Evolutionary conservation across 92 coral and sea anemone genomes (phyloP).

Genomic region (Epizoanthus stellaris): DNA sequence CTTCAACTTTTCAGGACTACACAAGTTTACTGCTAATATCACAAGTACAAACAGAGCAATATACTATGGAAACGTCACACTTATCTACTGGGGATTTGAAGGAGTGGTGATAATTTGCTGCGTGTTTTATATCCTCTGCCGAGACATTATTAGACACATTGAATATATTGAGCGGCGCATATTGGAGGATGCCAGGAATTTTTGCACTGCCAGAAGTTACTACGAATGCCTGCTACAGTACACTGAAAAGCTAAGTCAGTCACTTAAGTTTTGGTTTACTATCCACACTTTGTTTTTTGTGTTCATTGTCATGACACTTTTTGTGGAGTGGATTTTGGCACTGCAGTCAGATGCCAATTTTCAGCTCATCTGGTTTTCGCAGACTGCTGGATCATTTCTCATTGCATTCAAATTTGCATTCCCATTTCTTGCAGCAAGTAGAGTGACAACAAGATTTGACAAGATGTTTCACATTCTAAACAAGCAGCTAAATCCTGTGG

Average conservation of each 20-base stretch:
- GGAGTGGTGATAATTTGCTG: conserved; percentile 63
- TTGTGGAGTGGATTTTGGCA: conserved; percentile 54
- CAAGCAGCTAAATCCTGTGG: conserved; percentile 31
- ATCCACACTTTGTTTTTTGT: conserved; percentile 63
- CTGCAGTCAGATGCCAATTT: conserved; percentile 23
- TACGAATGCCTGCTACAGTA: conserved; percentile 70
- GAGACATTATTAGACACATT: conserved; percentile 63
- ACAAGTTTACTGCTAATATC: conserved; percentile 55
- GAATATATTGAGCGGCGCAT: conserved; percentile 61
- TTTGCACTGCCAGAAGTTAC: conserved; percentile 59
- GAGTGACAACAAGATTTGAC: conserved; percentile 63
- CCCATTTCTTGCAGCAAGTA: conserved; percentile 70
- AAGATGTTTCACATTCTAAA: conserved; percentile 56
- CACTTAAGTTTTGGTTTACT: conserved; percentile 63
- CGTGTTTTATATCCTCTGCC: conserved; percentile 64
- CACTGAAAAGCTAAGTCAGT: conserved; percentile 50
- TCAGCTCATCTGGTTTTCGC: conserved; percentile 31
- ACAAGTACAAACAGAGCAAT: conserved; percentile 34
- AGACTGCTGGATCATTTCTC: conserved; percentile 60
- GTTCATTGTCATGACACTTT: conserved; percentile 46
- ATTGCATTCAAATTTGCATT: conserved; percentile 75
- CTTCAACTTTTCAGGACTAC: conserved; percentile 61
- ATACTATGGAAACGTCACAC: conserved; percentile 43
- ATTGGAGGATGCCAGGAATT: conserved; percentile 43
- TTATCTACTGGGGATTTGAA: conserved; percentile 61